phyloP scores from a whole-genome alignment of 2,113 vertebrate genomes.

The Burhinus oedicnemus region DNA sequence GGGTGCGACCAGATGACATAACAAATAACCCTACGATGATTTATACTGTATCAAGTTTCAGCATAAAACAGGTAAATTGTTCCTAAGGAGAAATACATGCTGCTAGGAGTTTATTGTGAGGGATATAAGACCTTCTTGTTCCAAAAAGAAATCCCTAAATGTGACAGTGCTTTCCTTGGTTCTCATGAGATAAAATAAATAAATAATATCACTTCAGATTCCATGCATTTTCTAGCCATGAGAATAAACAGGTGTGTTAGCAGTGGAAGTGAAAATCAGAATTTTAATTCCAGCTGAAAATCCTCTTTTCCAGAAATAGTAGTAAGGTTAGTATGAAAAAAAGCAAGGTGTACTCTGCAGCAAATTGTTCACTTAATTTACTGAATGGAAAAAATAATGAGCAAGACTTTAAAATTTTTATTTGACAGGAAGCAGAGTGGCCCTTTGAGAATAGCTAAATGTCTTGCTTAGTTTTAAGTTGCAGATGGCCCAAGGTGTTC shows the following conservation, averaged over 20 bases:
- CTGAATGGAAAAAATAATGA: neutral
- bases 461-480: neutral
- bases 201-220: neutral
- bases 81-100: neutral
- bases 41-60: slow-evolving; percentile 99
- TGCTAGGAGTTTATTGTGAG: neutral
- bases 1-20: slow-evolving; percentile 94
- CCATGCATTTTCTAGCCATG: neutral
- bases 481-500: neutral
- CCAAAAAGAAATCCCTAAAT: neutral
- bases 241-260: neutral
- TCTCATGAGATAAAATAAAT: neutral
- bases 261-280: neutral
- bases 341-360: neutral
- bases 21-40: slow-evolving; percentile 96
- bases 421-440: neutral
- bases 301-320: neutral
- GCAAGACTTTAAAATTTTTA: neutral
- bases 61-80: slow-evolving; percentile 93
- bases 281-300: neutral
- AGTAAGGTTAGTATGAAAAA: neutral
- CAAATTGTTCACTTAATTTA: neutral
- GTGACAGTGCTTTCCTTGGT: neutral
- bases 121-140: neutral
- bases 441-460: neutral